A percentile compares a stretch with the other conserved stretches of the same genome.
Conservation (phyloP, 2,888 invertebrate genomes). For the Chalcosyrphus nemorum region DNA sequence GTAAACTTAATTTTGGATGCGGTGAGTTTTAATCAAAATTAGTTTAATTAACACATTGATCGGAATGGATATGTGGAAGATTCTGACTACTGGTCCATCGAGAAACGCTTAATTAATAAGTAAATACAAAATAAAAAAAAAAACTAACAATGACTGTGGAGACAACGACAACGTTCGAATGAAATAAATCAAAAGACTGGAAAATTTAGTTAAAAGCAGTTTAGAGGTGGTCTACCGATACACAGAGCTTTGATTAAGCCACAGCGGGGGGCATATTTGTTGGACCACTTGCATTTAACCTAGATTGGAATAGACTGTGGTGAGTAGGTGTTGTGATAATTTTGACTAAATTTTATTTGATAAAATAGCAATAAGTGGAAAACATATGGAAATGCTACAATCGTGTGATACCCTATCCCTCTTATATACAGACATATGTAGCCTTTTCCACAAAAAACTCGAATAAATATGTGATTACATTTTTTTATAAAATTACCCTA, state of each 20-base stretch:
- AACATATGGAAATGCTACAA: no score
- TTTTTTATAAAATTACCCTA: no score
- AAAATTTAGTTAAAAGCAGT: slow-evolving; percentile 1
- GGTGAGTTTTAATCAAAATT: slow-evolving; percentile 65
- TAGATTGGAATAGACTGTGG: neutral
- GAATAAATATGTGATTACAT: no score
- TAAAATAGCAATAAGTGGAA: neutral
- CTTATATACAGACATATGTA: no score
- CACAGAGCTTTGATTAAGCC: neutral
- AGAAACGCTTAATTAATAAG: slow-evolving; percentile 25
- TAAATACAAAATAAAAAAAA: slow-evolving; percentile 11
- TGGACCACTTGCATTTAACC: neutral
- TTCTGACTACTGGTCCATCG: slow-evolving; percentile 33
- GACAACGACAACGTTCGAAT: neutral
- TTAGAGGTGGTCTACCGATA: neutral
- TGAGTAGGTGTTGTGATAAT: neutral
- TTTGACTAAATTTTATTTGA: neutral
- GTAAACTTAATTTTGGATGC: slow-evolving; percentile 30
- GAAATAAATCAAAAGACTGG: neutral
- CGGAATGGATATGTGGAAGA: slow-evolving; percentile 1
- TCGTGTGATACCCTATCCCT: no score
- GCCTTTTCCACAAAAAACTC: no score
- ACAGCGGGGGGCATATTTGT: neutral
- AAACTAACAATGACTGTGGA: neutral
- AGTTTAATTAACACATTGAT: slow-evolving; percentile 66